phyloP scores from a whole-genome alignment of 1,140 invertebrate species.

The Pseudomyrmex cubaensis region DNA sequence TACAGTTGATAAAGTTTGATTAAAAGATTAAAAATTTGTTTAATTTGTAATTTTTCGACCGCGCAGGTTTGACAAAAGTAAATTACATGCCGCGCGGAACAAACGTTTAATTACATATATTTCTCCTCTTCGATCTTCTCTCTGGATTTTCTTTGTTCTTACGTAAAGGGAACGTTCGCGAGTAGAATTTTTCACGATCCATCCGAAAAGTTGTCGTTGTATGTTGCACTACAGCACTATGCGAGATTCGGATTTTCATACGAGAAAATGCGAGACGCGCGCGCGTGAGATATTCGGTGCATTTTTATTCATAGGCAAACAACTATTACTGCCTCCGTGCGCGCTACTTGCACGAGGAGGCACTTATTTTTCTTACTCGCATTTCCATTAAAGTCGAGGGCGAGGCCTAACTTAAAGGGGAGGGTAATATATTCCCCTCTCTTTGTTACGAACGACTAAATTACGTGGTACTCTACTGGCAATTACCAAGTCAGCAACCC shows the following conservation, averaged over 20 bases:
- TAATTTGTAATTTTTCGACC: too few species aligned
- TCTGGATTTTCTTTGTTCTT: background rate
- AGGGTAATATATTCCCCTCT: conserved; percentile 59
- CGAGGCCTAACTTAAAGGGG: conserved; percentile 43
- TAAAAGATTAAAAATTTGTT: too few species aligned
- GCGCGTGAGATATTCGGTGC: conserved; percentile 30
- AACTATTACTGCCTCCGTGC: conserved; percentile 31
- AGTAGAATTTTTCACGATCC: background rate
- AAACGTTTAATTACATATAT: too few species aligned
- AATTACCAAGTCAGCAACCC: conserved; percentile 74
- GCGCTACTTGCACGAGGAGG: conserved; percentile 6
- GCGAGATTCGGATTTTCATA: conserved; percentile 39
- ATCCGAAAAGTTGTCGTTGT: background rate
- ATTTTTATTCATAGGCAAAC: conserved; percentile 62
- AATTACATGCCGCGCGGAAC: too few species aligned
- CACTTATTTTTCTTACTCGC: conserved; percentile 59
- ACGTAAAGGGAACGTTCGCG: background rate
- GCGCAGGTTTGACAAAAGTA: too few species aligned
- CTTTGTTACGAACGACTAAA: conserved; percentile 66
- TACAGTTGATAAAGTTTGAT: too few species aligned
- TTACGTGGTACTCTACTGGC: conserved; percentile 67
- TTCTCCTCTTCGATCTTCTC: background rate
- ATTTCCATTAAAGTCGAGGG: conserved; percentile 34
- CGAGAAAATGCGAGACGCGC: conserved; percentile 38
- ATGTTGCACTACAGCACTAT: background rate